Base-by-base conservation (phyloP, 2,797 vertebrate genomes). In the Hippoglossus hippoglossus region DNA sequence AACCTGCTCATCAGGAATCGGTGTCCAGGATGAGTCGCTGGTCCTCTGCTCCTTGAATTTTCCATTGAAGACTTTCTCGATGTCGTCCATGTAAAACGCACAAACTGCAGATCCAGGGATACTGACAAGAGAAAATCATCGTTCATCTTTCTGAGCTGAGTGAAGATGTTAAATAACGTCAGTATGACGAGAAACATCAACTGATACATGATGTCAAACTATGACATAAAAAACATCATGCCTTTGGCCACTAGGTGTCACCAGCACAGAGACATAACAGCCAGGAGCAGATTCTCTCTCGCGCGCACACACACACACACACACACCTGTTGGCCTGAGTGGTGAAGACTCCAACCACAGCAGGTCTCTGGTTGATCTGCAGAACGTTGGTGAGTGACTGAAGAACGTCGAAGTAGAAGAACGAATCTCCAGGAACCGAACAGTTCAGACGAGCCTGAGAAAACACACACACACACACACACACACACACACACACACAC, bases 331-430 rank as follows among this genome's bases (percentile, higher is more conserved):
- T 99, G 70, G 95, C 94, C 89, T 98, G 98, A 0, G 98, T 99
- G 81, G 97, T 99, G 83, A 99, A 99, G n/a, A 99, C 95, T 0
- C 96, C 97, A 0, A 98, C 92, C 66, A 99, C 96, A 0, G 94
- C 95, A 0, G 97, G 96, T 46, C 96, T 77, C 67, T 95, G 95
- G 76, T 95, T 96, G 90, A 98, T 96, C 90, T 96, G 95, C 79
- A 98, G 96, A 22, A 99, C 96, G 67, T 96, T 95, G 69, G 96
- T 99, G 75, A 99, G 92, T 3, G 98, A 97, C 93, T 98, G 98
- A 46, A 99, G 95, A 0, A 98, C 95, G 54, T 99, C 97, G 8
- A 99, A 99, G 93, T 98, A 99, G 93, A 99, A 99, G 90, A 97
- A 97, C 0, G 97, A 97, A 76, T 99, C 97, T 62, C 97, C 97